Base-by-base conservation (phyloP, 2,888 invertebrate genomes). In the Macroteleia sp. region DNA sequence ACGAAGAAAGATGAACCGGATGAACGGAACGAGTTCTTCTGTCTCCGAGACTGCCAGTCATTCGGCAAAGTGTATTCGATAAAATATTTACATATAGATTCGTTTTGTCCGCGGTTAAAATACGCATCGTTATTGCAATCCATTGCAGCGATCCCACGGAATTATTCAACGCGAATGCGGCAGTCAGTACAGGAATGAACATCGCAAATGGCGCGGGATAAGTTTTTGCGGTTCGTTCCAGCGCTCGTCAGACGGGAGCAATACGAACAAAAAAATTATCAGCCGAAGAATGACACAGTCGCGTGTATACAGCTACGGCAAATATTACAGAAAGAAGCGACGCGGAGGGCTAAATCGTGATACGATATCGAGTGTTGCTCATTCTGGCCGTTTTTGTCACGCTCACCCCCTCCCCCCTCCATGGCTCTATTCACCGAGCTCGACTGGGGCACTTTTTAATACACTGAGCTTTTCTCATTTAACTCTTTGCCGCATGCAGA, bases 41-140 rank as follows among this genome's bases (percentile, higher is more conserved):
- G 67, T 67, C 62, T 57, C 69, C 30, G 69, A 64, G 69, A 50
- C 75, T n/a, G n/a, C n/a, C 71, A 69, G 75, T 67, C 67, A 36
- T 70, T 78, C 59, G 62, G 56, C 71, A 62, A 75, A 75, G 66
- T 69, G 64, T 77, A 59, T 59, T 70, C 82, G 81, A 79, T 81
- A 74, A 81, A 83, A 83, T 81, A 83, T 83, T 83, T 82, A 83
- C 83, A 83, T 83, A 81, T 82, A 83, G 79, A 83, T 82, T 82
- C 81, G 83, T 81, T 83, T 79, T 64, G 75, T 70, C 66, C 70
- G 76, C 75, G 70, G 69, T 74, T 77, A 77, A 82, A 83, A 79
- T 79, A 78, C 80, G 74, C 82, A 42, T 81, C 78, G 79, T 81
- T 81, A 81, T 79, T 75, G 74, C 77, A 44, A 70, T 76, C 59